A percentile compares a stretch with the other conserved stretches of the same genome.
phyloP scores from a whole-genome alignment of 2,113 vertebrate genomes.

The Smithornis capensis region DNA sequence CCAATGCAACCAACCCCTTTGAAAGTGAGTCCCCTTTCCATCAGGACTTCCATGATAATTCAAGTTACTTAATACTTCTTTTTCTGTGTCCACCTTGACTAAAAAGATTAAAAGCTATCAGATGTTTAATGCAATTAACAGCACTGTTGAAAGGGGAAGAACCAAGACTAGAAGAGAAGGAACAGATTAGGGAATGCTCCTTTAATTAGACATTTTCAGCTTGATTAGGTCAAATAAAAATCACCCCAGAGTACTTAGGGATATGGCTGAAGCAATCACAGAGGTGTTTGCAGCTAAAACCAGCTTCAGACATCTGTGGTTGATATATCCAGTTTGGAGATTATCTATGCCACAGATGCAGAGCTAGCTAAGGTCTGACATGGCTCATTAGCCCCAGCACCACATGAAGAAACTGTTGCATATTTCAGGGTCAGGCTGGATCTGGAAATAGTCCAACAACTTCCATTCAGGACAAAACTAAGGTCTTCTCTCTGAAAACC shows the following conservation, averaged over 20 bases:
- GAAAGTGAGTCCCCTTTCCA: background rate
- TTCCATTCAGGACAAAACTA: background rate
- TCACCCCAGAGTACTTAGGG: background rate
- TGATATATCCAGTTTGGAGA: background rate
- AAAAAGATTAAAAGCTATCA: slow-evolving; percentile 2
- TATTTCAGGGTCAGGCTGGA: background rate
- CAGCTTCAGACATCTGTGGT: background rate
- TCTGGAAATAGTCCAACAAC: background rate
- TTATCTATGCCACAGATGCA: slow-evolving; percentile 2
- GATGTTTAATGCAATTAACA: slow-evolving; percentile 1
- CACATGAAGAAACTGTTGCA: background rate
- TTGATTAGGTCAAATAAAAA: background rate
- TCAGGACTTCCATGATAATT: background rate
- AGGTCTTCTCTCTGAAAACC: background rate
- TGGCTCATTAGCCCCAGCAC: background rate
- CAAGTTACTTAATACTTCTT: background rate
- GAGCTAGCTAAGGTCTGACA: background rate
- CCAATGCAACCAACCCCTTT: background rate
- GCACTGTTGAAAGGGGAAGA: background rate
- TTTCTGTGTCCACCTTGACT: background rate
- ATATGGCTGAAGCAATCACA: background rate
- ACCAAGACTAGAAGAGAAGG: background rate
- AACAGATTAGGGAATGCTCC: background rate
- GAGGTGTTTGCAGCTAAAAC: background rate
- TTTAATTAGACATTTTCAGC: slow-evolving; percentile 1